Evolutionary conservation across 2,113 vertebrate species (phyloP).

Genomic region (Sceloporus undulatus): DNA sequence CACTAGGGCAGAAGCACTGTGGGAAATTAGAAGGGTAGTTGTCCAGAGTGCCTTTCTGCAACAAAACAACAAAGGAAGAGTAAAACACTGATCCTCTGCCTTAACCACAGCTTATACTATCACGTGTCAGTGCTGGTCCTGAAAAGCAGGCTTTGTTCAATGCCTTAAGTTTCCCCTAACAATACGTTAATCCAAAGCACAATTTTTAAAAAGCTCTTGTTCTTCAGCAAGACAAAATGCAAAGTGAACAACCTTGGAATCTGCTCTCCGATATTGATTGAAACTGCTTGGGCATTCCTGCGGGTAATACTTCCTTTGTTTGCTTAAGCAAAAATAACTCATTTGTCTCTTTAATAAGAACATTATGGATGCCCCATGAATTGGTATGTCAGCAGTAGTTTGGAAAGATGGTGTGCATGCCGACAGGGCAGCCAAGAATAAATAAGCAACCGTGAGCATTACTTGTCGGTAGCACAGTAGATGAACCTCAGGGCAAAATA

Average conservation of each 20-base stretch:
- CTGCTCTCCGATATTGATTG: slow-evolving; percentile 64
- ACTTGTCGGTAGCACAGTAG: slow-evolving; percentile 50
- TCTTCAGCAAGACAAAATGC: slow-evolving; percentile 48
- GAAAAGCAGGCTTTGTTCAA: no score
- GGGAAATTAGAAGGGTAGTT: no score
- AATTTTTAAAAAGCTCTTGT: slow-evolving; percentile 12
- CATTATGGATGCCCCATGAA: slow-evolving; percentile 69
- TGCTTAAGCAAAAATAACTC: slow-evolving; percentile 73
- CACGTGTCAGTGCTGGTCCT: rapidly evolving
- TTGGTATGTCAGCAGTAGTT: slow-evolving; percentile 69
- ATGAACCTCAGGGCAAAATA: slow-evolving; percentile 72
- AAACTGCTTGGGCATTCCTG: slow-evolving; percentile 29
- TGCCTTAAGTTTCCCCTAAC: not conserved
- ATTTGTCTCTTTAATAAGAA: slow-evolving; percentile 77
- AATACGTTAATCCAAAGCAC: slow-evolving; percentile 42
- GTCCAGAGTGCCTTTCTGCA: no score
- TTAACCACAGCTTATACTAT: not conserved
- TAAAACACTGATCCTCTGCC: no score
- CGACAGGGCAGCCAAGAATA: slow-evolving; percentile 62
- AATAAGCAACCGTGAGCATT: slow-evolving; percentile 67
- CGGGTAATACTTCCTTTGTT: slow-evolving; percentile 63
- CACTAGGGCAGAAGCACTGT: no score
- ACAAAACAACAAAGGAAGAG: no score
- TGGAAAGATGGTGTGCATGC: slow-evolving; percentile 37
- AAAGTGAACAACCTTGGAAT: slow-evolving; percentile 50